These are phyloP conservation scores for Eristalinus sepulchralis DNA, from an alignment of 2,888 invertebrate species.

Conservation along the genomic window DNA sequence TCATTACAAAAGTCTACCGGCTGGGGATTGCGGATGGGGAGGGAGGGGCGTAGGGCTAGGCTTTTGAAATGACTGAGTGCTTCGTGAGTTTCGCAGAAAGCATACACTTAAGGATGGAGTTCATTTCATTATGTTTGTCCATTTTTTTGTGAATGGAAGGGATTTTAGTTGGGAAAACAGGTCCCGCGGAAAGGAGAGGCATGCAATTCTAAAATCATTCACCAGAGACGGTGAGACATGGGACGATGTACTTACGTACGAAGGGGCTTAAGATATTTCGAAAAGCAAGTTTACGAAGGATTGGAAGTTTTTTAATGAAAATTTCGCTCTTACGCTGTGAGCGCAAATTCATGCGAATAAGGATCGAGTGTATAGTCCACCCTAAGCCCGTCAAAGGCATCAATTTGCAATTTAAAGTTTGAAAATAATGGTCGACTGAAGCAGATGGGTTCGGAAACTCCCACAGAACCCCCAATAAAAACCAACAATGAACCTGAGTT, in stretches of 20 bases:
- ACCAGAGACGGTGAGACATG: not conserved
- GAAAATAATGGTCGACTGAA: too few relatives aligned
- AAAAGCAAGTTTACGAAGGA: too few relatives aligned
- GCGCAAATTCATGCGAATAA: too few relatives aligned
- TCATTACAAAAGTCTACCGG: slow-evolving; percentile 32
- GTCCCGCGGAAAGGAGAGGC: not conserved
- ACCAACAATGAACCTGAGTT: too few relatives aligned
- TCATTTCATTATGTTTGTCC: slow-evolving; percentile 37
- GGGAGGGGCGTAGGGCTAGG: not conserved
- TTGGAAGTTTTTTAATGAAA: too few relatives aligned
- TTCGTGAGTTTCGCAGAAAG: not conserved
- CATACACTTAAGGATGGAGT: not conserved
- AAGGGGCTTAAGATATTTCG: too few relatives aligned
- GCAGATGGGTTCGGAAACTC: too few relatives aligned
- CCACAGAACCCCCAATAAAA: too few relatives aligned
- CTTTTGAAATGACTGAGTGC: slow-evolving; percentile 34
- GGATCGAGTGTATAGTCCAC: too few relatives aligned
- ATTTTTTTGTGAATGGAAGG: not conserved
- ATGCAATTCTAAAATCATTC: not conserved
- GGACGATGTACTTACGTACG: not conserved
- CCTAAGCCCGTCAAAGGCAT: too few relatives aligned
- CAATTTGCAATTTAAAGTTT: too few relatives aligned
- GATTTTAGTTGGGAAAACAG: slow-evolving; percentile 7
- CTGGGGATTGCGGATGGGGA: not conserved
- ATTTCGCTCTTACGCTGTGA: too few relatives aligned